phyloP scores from a whole-genome alignment of 2,797 vertebrate genomes.

The Silurus lanzhouensis region DNA sequence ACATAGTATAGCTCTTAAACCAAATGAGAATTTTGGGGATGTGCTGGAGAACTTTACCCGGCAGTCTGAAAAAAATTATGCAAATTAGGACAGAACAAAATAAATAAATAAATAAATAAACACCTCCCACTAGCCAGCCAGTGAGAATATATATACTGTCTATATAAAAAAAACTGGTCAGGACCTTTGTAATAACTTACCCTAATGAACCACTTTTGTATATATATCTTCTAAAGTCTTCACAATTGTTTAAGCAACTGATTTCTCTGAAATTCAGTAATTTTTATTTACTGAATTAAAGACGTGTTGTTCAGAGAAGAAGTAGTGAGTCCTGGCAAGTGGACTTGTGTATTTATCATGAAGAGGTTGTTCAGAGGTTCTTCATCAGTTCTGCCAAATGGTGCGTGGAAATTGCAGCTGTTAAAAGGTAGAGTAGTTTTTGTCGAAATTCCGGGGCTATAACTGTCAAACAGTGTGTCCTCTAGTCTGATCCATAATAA shows the following conservation, averaged over 20 bases:
- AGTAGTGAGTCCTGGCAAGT: neutral
- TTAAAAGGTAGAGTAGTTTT: neutral
- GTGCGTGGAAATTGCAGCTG: neutral
- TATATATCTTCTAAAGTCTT: neutral
- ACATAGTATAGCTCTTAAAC: too few relatives aligned
- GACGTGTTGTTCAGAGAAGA: neutral
- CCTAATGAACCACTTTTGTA: neutral
- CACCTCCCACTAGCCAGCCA: too few relatives aligned
- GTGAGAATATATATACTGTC: too few relatives aligned
- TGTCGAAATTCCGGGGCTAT: neutral
- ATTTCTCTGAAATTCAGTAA: neutral
- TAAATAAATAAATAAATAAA: too few relatives aligned
- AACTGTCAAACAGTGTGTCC: neutral
- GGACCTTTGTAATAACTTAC: too few relatives aligned
- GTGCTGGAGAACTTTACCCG: too few relatives aligned
- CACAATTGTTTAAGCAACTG: neutral
- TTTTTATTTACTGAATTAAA: neutral
- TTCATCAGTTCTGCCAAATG: neutral
- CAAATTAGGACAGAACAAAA: too few relatives aligned
- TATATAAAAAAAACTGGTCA: too few relatives aligned
- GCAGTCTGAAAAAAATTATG: too few relatives aligned
- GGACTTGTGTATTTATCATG: constrained; percentile 2
- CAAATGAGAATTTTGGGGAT: too few relatives aligned
- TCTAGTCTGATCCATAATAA: neutral
- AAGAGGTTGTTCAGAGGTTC: neutral